A percentile compares a stretch with the other conserved stretches of the same genome.
These are phyloP conservation scores for Tichodroma muraria DNA, from an alignment of 2,113 vertebrate genomes.

Conservation along the genomic window DNA sequence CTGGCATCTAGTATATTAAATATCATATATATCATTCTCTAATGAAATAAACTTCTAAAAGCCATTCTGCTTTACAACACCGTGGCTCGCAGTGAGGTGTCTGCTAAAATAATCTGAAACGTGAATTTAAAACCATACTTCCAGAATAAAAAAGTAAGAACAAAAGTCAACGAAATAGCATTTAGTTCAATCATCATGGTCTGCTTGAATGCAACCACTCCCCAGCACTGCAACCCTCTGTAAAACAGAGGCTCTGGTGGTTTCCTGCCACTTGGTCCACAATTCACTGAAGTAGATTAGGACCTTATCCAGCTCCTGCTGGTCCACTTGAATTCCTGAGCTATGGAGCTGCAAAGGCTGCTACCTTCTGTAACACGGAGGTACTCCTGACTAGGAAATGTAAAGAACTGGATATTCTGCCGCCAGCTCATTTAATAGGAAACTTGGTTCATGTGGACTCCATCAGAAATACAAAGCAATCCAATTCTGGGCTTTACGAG, in stretches of 20 bases:
- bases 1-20: constrained; percentile 15
- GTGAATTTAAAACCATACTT: constrained; percentile 16
- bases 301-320: neutral
- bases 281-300: neutral
- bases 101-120: constrained; percentile 1
- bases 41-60: constrained; percentile 56
- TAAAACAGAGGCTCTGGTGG: neutral
- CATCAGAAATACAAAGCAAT: neutral
- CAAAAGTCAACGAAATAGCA: neutral
- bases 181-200: constrained; percentile 5
- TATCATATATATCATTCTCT: constrained; percentile 19
- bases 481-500: neutral
- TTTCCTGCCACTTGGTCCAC: neutral
- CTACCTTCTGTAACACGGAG: neutral
- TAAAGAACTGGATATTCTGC: neutral
- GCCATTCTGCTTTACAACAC: neutral
- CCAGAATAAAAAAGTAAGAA: constrained; percentile 13
- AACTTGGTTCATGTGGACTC: neutral
- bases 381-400: neutral
- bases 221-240: neutral
- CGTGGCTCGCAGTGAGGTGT: constrained; percentile 13
- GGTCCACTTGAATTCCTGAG: neutral
- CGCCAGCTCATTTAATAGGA: neutral
- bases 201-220: neutral
- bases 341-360: neutral